These are phyloP conservation scores for Peribatodes rhomboidaria DNA, from an alignment of 2,888 invertebrate genomes.

Conservation along the genomic window DNA sequence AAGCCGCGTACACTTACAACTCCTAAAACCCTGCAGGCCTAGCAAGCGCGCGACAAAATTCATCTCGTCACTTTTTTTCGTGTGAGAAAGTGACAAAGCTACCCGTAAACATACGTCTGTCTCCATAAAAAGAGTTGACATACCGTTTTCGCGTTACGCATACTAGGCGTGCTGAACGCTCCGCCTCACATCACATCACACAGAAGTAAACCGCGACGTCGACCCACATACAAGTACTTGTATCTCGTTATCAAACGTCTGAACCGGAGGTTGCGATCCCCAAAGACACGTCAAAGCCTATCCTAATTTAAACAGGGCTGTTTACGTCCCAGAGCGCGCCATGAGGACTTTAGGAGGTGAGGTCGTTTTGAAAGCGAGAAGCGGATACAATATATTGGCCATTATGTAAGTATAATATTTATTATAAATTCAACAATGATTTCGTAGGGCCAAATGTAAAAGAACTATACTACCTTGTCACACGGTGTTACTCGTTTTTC, in stretches of 20 bases:
- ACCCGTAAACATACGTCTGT: no score
- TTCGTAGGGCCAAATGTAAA: no score
- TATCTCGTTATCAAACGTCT: conserved; percentile 53
- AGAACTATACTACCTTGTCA: no score
- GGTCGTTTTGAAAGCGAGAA: conserved; percentile 49
- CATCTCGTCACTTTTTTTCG: no score
- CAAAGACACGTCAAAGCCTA: conserved; percentile 81
- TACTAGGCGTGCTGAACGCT: neutral
- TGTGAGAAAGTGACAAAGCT: no score
- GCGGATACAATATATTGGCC: neutral
- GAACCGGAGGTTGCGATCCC: conserved; percentile 49
- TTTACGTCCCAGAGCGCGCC: conserved; percentile 74
- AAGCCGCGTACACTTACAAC: no score
- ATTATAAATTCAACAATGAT: no score
- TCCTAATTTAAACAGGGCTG: conserved; percentile 83
- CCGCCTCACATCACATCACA: neutral
- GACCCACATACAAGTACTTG: conserved; percentile 13
- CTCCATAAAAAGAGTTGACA: no score
- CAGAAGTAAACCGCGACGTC: neutral
- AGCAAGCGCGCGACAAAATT: no score
- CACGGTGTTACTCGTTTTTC: no score
- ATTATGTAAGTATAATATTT: neutral
- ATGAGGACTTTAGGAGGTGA: conserved; percentile 49
- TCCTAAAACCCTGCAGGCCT: no score
- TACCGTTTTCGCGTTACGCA: no score